Base-by-base conservation (phyloP, 2,113 vertebrate species). In the Forbesichthys agassizii region DNA sequence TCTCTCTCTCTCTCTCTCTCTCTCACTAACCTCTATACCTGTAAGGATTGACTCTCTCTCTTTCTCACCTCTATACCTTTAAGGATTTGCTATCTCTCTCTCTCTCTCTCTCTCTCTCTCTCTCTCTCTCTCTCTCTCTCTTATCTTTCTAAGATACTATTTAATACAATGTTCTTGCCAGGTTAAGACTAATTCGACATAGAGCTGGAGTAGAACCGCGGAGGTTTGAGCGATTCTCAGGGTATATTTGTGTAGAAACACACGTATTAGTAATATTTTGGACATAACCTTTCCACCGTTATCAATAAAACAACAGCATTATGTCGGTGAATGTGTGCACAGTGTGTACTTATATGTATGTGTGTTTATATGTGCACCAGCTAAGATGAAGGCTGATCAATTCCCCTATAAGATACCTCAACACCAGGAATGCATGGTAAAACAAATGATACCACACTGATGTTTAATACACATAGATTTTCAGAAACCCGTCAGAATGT, bases 391-490 rank as follows among this genome's bases (percentile, higher is more conserved):
- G 36, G 36, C 36, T 42, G 36, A 42, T 42, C 7, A 6, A 42
- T 42, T 42, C 36, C 4, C 36, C 36, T 66, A 72, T 74, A 61
- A 79, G 74, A 13, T 56, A 60, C 48, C 56, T 20, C 63, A 42
- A 66, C 66, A 80, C 56, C 65, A 16, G 54, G 27, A 51, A 14
- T 47, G 36, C 36, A 42, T 8, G 36, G 5, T 48, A 20, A 3
- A 48, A 42, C 27, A 11, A 54, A 53, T 46, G 20, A 55, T 46
- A 72, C 68, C 33, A 53, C n/a, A 3, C 16, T 58, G n/a, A 66
- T 71, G 66, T 74, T 68, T 68, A n/a, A 14, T 27, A 48, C 16
- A 48, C n/a, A 69, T 66, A 63, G 65, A 68, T 75, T 82, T 66
- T 49, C 75, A 70, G 69, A 51, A 51, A 68, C 42, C 12, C 53